These are phyloP conservation scores for Camponotus fellah DNA, from an alignment of 2,888 invertebrate genomes.

Conservation along the genomic window DNA sequence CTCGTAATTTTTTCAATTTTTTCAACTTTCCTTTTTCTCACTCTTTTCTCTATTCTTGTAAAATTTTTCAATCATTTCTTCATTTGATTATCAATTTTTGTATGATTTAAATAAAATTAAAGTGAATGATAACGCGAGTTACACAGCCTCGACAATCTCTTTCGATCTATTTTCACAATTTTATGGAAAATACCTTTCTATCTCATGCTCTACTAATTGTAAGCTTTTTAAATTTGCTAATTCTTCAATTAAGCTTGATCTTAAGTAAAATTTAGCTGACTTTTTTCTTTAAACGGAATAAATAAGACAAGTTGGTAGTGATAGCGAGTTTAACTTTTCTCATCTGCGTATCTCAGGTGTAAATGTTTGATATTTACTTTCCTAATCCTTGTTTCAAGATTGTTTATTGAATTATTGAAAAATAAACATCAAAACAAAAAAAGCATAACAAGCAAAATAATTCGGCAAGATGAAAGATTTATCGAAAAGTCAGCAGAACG, in stretches of 20 bases:
- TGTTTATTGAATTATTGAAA: background rate
- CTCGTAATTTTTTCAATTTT: background rate
- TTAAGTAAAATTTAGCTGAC: background rate
- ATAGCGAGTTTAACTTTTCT: background rate
- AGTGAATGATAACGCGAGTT: no score
- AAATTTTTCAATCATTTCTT: background rate
- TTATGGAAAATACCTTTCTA: background rate
- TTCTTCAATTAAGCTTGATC: background rate
- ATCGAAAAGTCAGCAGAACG: background rate
- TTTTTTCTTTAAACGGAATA: background rate
- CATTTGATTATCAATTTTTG: background rate
- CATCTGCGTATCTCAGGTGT: background rate
- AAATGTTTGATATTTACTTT: background rate
- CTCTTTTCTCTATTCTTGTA: background rate
- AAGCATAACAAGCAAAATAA: background rate
- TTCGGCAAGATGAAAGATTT: background rate
- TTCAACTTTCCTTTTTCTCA: background rate
- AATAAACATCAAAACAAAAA: background rate
- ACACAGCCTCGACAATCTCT: background rate
- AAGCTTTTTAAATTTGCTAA: background rate
- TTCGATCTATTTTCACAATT: background rate
- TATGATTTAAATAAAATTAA: background rate
- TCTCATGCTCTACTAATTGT: background rate
- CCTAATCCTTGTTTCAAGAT: background rate
- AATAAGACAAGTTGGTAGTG: background rate